Percentiles rank a stretch among this genome's conserved stretches.
phyloP scores from a whole-genome alignment of 2,113 vertebrate species.

The Pygoscelis antarcticus region DNA sequence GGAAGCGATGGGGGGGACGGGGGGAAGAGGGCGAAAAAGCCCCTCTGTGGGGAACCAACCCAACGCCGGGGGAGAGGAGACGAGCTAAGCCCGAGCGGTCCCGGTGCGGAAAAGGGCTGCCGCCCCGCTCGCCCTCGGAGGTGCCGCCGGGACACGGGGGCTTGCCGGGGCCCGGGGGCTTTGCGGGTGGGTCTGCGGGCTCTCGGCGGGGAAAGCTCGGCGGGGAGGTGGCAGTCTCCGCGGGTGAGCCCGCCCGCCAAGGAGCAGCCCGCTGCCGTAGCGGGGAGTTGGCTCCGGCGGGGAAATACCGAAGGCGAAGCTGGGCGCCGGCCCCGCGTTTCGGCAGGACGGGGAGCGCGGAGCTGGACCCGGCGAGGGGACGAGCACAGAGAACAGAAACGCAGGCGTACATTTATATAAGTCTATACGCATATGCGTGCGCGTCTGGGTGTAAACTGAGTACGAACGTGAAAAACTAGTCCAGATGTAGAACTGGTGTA shows the following conservation, averaged over 20 bases:
- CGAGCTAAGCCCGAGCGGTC: not conserved
- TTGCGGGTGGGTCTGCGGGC: not conserved
- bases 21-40: not conserved
- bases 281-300: no score
- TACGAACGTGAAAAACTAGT: conserved; percentile 16
- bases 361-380: not conserved
- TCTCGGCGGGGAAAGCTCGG: not conserved
- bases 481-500: conserved; percentile 25
- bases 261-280: not conserved
- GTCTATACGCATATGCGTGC: not conserved
- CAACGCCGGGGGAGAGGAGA: not conserved
- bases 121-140: not conserved
- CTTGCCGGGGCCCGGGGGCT: not conserved
- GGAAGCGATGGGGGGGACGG: not conserved
- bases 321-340: not conserved
- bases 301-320: not conserved
- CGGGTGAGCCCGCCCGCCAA: not conserved
- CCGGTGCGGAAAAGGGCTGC: not conserved
- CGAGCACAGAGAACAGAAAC: not conserved
- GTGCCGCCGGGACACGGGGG: no score
- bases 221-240: not conserved
- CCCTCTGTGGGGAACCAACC: not conserved
- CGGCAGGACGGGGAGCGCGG: not conserved
- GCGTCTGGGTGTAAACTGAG: not conserved
- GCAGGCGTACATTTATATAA: not conserved